phyloP scores from a whole-genome alignment of 37 sponge, comb jelly and placozoan species.

The Ianthella basta region DNA sequence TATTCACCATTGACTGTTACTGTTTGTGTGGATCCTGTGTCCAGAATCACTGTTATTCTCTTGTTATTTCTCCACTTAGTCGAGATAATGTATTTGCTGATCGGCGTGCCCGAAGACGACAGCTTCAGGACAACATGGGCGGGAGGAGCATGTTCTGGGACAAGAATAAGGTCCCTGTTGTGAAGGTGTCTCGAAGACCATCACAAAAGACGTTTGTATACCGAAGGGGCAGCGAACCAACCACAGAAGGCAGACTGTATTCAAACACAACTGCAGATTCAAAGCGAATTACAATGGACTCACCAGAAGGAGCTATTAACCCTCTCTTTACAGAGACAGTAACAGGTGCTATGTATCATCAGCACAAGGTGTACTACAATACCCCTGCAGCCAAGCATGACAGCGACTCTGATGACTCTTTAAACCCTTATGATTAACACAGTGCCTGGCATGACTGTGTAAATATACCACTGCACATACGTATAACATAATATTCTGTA shows the following conservation, averaged over 20 bases:
- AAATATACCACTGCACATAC: too few species aligned
- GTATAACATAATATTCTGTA: too few species aligned
- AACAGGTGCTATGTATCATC: too few species aligned
- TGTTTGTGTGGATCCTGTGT: too few species aligned
- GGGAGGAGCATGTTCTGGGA: conserved; percentile 27
- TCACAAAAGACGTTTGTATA: not conserved
- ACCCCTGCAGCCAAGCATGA: not conserved
- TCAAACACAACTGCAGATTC: conserved; percentile 26
- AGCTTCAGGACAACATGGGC: not conserved
- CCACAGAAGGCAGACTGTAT: conserved; percentile 7
- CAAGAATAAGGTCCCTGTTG: not conserved
- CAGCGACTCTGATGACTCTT: conserved; percentile 12
- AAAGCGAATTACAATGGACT: not conserved
- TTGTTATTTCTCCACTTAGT: not conserved
- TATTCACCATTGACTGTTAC: too few species aligned
- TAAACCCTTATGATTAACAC: conserved; percentile 27
- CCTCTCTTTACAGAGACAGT: conserved; percentile 5
- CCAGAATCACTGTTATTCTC: too few species aligned
- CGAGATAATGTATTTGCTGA: conserved; percentile 18
- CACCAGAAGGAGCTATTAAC: conserved; percentile 25
- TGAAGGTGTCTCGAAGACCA: conserved; percentile 12
- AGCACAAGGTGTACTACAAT: too few species aligned
- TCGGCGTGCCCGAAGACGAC: conserved; percentile 14
- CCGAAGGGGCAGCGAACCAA: not conserved
- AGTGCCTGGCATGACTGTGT: too few species aligned